Evolutionary conservation across 1,140 invertebrate species (phyloP).

Genomic region (Calephelis virginiensis): DNA sequence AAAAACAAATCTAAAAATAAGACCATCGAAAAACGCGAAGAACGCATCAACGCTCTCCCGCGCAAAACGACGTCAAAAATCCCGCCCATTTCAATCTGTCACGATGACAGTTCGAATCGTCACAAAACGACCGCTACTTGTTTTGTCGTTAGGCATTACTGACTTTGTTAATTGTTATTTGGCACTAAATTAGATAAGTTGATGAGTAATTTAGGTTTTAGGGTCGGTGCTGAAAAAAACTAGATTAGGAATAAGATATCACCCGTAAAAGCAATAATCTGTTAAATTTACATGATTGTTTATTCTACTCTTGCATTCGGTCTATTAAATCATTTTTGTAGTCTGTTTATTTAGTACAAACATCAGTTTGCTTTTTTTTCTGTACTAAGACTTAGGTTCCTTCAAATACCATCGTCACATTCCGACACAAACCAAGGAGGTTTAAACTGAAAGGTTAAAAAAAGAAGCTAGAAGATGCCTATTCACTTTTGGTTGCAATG

Average conservation of each 20-base stretch:
- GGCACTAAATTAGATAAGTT: slow-evolving; percentile 56
- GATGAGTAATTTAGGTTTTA: slow-evolving; percentile 46
- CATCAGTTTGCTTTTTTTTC: no score
- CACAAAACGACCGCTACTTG: slow-evolving; percentile 27
- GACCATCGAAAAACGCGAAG: slow-evolving; percentile 26
- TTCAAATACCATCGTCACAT: no score
- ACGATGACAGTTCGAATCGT: slow-evolving; percentile 52
- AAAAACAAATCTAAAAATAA: slow-evolving; percentile 24
- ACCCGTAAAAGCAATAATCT: no score
- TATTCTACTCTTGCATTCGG: no score
- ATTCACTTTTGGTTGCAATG: not conserved
- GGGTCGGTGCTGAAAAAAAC: slow-evolving; percentile 17
- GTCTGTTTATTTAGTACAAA: no score
- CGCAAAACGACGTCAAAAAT: slow-evolving; percentile 55
- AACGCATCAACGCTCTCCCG: slow-evolving; percentile 40
- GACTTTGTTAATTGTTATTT: slow-evolving; percentile 70
- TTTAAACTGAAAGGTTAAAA: not conserved
- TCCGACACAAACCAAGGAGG: no score
- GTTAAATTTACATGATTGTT: no score
- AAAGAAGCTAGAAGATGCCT: slow-evolving; percentile 6
- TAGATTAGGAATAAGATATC: no score
- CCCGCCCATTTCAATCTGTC: slow-evolving; percentile 58
- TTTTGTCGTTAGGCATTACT: slow-evolving; percentile 56
- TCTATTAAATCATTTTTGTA: no score
- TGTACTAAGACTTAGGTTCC: no score